Conservation (phyloP, 2,113 vertebrate genomes). For the Gymnogyps californianus region DNA sequence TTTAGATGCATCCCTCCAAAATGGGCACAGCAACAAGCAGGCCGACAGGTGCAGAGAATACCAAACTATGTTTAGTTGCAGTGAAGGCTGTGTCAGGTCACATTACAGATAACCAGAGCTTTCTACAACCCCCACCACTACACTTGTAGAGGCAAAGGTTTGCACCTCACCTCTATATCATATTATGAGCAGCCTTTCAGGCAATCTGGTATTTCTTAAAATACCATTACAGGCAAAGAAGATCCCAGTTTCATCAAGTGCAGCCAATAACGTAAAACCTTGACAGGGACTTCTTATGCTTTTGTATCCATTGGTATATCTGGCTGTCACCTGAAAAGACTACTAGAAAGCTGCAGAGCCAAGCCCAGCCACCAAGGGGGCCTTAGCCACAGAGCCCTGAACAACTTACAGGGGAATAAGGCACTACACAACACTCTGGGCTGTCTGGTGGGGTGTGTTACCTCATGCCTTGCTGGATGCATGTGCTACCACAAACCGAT, state of each 20-base stretch:
- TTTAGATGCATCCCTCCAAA: not conserved
- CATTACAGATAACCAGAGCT: not conserved
- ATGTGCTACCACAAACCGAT: not conserved
- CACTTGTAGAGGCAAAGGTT: not conserved
- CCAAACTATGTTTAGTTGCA: not conserved
- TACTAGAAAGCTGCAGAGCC: not conserved
- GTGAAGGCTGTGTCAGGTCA: not conserved
- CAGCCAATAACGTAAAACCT: not conserved
- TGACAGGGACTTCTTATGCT: no score
- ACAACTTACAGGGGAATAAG: fast-evolving
- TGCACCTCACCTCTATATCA: not conserved
- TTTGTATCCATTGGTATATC: not conserved
- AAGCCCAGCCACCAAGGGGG: not conserved
- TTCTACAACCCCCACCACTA: not conserved
- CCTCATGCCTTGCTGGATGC: not conserved
- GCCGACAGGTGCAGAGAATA: not conserved
- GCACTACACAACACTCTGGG: not conserved
- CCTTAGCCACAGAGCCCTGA: not conserved
- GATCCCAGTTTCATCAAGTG: not conserved
- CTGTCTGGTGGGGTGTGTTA: not conserved
- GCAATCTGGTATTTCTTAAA: not conserved
- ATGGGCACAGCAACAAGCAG: not conserved
- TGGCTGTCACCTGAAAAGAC: not conserved
- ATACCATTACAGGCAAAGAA: not conserved
- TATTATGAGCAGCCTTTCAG: not conserved